Evolutionary conservation across 2,113 vertebrate genomes (phyloP).

Genomic region (Paramisgurnus dabryanus): DNA sequence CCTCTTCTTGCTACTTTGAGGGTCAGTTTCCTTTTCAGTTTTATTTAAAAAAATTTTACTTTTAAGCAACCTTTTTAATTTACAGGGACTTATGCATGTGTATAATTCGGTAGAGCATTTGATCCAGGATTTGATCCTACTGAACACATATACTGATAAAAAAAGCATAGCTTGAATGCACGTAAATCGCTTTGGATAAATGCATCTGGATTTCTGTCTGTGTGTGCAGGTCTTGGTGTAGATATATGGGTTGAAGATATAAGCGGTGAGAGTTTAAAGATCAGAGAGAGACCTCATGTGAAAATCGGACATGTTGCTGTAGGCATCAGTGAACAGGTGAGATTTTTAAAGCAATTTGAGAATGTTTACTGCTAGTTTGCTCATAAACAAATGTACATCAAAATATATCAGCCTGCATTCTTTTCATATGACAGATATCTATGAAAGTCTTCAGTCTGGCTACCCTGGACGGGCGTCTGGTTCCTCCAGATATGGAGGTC

Average conservation of each 20-base stretch:
- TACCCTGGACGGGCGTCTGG: constrained; percentile 83
- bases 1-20: constrained; percentile 79
- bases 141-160: too few species aligned
- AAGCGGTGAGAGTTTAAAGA: constrained; percentile 85
- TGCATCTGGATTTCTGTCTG: background rate
- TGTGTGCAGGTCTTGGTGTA: constrained; percentile 75
- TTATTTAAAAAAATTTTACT: too few species aligned
- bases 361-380: background rate
- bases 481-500: constrained; percentile 82
- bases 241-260: constrained; percentile 89
- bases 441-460: constrained; percentile 86
- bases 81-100: too few species aligned
- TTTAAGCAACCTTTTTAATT: too few species aligned
- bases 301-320: constrained; percentile 91
- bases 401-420: background rate
- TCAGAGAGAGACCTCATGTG: constrained; percentile 84
- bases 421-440: constrained; percentile 74
- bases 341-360: constrained; percentile 21
- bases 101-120: too few species aligned
- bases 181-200: too few species aligned
- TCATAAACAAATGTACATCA: too few species aligned
- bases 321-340: constrained; percentile 93
- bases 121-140: too few species aligned
- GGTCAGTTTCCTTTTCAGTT: constrained; percentile 66
- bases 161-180: too few species aligned